Percentiles rank a stretch among this genome's conserved stretches.
phyloP scores from a whole-genome alignment of 2,113 vertebrate genomes.

The Gnathonemus echidnorhynchus region DNA sequence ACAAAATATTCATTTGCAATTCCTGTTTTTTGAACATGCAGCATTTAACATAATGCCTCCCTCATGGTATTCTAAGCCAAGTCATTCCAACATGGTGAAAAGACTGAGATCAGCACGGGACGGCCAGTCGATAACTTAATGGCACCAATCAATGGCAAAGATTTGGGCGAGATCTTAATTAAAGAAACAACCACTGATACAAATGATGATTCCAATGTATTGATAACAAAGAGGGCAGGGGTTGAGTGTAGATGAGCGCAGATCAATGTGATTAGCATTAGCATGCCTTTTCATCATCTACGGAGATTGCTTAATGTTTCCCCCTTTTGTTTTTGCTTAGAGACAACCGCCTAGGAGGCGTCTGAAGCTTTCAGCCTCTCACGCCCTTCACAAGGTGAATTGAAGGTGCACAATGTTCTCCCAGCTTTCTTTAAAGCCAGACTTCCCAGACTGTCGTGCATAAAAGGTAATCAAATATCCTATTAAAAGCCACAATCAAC shows the following conservation, averaged over 20 bases:
- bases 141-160: conserved; percentile 77
- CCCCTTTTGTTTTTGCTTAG: conserved; percentile 47
- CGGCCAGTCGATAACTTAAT: conserved; percentile 78
- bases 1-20: conserved; percentile 1
- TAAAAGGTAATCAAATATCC: conserved; percentile 50
- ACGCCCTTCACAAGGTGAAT: conserved; percentile 68
- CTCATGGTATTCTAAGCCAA: conserved; percentile 49
- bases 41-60: conserved; percentile 45
- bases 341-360: conserved; percentile 50
- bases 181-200: conserved; percentile 92
- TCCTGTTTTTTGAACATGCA: not conserved
- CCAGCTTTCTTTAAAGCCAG: conserved; percentile 46
- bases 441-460: conserved; percentile 45
- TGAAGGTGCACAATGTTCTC: conserved; percentile 53
- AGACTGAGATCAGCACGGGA: conserved; percentile 66
- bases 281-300: conserved; percentile 71
- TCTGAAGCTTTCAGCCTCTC: conserved; percentile 37
- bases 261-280: conserved; percentile 73
- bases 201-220: conserved; percentile 87
- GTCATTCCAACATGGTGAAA: conserved; percentile 58
- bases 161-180: conserved; percentile 87
- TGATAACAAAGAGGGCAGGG: conserved; percentile 57
- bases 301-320: conserved; percentile 59
- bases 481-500: conserved; percentile 43
- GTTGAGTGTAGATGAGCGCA: conserved; percentile 52